Conservation (phyloP, 2,113 vertebrate genomes). For the Macquaria ambigua region DNA sequence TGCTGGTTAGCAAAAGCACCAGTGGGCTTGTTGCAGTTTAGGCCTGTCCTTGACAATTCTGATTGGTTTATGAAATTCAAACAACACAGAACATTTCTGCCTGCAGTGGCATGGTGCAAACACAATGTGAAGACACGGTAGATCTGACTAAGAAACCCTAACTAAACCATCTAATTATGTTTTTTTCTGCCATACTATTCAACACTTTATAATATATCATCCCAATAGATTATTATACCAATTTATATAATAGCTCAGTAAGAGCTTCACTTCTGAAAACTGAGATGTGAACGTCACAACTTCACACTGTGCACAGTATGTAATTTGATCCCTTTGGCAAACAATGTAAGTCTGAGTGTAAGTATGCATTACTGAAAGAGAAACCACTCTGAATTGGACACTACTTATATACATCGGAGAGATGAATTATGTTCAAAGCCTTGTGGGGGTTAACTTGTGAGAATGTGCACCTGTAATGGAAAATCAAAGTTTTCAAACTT, state of each 20-base stretch:
- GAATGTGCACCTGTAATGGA: not conserved
- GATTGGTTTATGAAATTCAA: conserved; percentile 4
- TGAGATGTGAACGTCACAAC: conserved; percentile 11
- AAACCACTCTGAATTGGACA: conserved; percentile 18
- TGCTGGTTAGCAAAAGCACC: not conserved
- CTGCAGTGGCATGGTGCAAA: not conserved
- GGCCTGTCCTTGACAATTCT: not conserved
- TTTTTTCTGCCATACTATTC: not conserved
- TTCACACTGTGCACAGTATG: not conserved
- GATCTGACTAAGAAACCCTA: not conserved
- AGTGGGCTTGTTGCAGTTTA: not conserved
- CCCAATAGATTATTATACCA: not conserved
- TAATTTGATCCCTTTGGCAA: conserved; percentile 37
- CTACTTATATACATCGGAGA: not conserved
- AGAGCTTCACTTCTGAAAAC: conserved; percentile 11
- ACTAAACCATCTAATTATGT: not conserved
- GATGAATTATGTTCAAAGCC: conserved; percentile 12
- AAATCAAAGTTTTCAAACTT: not conserved
- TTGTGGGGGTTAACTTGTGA: not conserved
- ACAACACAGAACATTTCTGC: not conserved
- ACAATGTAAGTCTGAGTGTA: conserved; percentile 20
- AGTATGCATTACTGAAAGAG: conserved; percentile 38
- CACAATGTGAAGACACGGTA: not conserved
- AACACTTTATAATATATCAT: not conserved
- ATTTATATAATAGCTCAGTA: not conserved